phyloP scores from a whole-genome alignment of 2,113 vertebrate genomes.

The Pluvianellus socialis region DNA sequence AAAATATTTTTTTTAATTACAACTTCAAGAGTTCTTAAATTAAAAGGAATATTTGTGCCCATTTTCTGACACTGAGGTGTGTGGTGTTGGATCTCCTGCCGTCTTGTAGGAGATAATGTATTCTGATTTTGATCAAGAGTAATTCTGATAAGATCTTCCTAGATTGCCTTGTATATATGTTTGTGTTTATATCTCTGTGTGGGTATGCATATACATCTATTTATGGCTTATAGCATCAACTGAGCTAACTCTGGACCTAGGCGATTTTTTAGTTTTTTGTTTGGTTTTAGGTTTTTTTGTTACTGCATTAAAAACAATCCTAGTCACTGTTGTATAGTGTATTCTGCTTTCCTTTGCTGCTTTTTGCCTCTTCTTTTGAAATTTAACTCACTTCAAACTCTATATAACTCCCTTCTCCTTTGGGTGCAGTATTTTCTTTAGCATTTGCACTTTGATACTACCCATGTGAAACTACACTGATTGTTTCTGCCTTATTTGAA shows the following conservation, averaged over 20 bases:
- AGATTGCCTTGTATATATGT: background rate
- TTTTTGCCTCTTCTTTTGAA: background rate
- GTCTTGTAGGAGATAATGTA: background rate
- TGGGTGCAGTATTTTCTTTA: background rate
- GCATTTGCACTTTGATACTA: background rate
- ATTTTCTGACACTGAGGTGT: background rate
- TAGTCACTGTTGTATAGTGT: background rate
- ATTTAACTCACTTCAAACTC: background rate
- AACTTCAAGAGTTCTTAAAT: background rate
- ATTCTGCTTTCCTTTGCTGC: background rate
- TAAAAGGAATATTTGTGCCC: background rate
- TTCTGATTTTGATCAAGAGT: background rate
- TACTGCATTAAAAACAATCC: background rate
- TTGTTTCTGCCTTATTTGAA: background rate
- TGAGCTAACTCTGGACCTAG: background rate
- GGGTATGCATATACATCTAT: background rate
- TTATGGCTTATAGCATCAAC: background rate
- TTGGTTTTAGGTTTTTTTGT: background rate
- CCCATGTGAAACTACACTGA: background rate
- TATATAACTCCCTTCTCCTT: background rate
- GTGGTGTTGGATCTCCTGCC: background rate
- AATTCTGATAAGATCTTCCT: background rate
- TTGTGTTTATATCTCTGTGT: background rate
- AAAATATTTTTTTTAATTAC: background rate
- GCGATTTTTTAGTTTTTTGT: background rate